A percentile compares a stretch with the other conserved stretches of the same genome.
These are phyloP conservation scores for Origma solitaria DNA, from an alignment of 2,113 vertebrate species.

Conservation along the genomic window DNA sequence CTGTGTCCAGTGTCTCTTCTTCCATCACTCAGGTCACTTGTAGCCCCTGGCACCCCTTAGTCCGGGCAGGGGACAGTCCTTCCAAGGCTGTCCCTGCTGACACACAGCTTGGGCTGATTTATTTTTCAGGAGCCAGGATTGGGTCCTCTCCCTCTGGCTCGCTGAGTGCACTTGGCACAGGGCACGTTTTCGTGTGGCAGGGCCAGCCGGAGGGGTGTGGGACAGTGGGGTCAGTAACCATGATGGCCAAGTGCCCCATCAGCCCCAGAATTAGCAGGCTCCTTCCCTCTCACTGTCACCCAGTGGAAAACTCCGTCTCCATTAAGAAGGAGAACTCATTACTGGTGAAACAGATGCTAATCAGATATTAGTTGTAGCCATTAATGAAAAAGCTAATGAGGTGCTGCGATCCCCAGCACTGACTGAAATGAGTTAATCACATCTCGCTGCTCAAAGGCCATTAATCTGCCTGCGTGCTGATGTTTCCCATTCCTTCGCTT, in stretches of 20 bases:
- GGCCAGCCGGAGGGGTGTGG: not conserved
- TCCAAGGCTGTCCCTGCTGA: not conserved
- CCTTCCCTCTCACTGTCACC: not conserved
- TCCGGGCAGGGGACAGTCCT: not conserved
- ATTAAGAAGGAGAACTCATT: conserved; percentile 18
- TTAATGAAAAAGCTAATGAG: conserved; percentile 51
- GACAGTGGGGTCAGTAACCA: not conserved
- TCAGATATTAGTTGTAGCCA: conserved; percentile 19
- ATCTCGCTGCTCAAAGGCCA: conserved; percentile 1
- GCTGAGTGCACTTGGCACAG: not conserved
- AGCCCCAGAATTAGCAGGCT: not conserved
- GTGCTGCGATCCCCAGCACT: not conserved
- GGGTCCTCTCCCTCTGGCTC: not conserved
- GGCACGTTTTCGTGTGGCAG: accelerated
- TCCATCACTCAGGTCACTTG: not conserved
- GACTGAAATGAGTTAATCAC: conserved; percentile 45
- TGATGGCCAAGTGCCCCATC: accelerated
- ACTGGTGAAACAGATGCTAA: not conserved
- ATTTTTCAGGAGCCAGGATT: not conserved
- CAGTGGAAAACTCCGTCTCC: not conserved
- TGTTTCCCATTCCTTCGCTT: not conserved
- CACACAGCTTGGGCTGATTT: not conserved
- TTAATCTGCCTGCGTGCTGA: not conserved
- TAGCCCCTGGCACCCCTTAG: not conserved
- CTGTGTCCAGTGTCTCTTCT: not conserved